Evolutionary conservation across 2,797 vertebrate genomes (phyloP).

Genomic region (Xenopus petersii): DNA sequence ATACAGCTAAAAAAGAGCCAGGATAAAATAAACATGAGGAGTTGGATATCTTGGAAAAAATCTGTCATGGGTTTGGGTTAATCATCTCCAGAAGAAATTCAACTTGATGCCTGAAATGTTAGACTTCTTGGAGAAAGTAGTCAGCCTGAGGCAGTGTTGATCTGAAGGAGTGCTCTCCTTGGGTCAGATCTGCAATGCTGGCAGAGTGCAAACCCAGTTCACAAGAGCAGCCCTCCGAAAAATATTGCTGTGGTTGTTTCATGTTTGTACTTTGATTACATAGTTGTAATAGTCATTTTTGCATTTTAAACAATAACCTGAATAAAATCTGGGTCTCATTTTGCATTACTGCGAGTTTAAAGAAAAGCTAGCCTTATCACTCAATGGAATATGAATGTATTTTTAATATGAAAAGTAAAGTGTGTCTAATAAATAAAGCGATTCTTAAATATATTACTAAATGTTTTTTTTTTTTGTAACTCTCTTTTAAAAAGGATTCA

Average conservation of each 20-base stretch:
- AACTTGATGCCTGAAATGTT: slow-evolving; percentile 96
- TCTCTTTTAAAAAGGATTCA: slow-evolving; percentile 57
- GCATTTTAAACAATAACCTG: slow-evolving; percentile 64
- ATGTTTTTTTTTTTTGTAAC: too few relatives aligned
- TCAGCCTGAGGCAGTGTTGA: slow-evolving; percentile 81
- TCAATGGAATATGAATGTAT: too few relatives aligned
- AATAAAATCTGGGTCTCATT: slow-evolving; percentile 69
- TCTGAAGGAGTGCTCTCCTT: slow-evolving; percentile 84
- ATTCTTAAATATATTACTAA: too few relatives aligned
- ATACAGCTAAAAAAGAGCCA: slow-evolving; percentile 98
- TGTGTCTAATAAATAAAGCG: too few relatives aligned
- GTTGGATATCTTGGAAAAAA: slow-evolving; percentile 99
- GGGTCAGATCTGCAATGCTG: slow-evolving; percentile 85
- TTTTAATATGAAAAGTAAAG: too few relatives aligned
- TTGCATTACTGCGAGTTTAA: slow-evolving; percentile 62
- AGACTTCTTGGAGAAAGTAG: slow-evolving; percentile 92
- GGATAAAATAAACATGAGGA: slow-evolving; percentile 99
- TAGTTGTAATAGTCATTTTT: slow-evolving; percentile 63
- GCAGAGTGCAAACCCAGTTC: slow-evolving; percentile 79
- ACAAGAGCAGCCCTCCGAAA: slow-evolving; percentile 67
- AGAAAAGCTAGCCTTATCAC: slow-evolving; percentile 46
- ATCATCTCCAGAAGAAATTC: slow-evolving; percentile 99
- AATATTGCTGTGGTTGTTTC: slow-evolving; percentile 69
- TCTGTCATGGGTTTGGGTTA: slow-evolving; percentile 99
- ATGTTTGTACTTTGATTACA: slow-evolving; percentile 66